Conservation (phyloP, 2,113 vertebrate species). For the Chauna torquata region DNA sequence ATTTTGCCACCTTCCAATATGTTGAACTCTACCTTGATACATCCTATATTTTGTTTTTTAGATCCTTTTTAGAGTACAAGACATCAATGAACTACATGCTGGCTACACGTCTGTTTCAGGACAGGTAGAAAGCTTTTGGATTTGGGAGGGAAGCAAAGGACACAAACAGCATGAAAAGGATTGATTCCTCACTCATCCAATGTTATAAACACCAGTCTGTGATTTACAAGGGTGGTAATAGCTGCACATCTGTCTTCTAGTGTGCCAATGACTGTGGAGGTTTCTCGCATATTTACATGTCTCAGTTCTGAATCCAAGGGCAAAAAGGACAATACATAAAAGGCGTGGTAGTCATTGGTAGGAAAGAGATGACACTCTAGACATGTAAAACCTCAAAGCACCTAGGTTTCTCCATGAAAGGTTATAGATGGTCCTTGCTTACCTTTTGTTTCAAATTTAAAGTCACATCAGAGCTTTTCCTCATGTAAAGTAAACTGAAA, state of each 20-base stretch:
- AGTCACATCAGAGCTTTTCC: not conserved
- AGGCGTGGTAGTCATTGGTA: not conserved
- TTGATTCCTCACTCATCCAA: not conserved
- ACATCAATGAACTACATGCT: slow-evolving; percentile 96
- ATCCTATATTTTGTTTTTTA: slow-evolving; percentile 17
- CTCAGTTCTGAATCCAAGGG: not conserved
- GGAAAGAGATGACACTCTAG: not conserved
- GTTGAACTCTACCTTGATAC: not conserved
- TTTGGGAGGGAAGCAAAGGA: not conserved
- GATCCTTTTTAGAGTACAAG: slow-evolving; percentile 91
- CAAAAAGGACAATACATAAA: not conserved
- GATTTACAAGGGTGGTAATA: not conserved
- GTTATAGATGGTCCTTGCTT: not conserved
- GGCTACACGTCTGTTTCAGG: slow-evolving; percentile 91
- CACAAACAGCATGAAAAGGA: not conserved
- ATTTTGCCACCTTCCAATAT: not conserved
- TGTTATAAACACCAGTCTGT: not conserved
- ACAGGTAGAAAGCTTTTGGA: slow-evolving; percentile 81
- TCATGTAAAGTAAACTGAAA: not conserved
- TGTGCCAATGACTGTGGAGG: not conserved
- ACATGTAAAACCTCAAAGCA: not conserved
- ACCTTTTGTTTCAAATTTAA: not conserved
- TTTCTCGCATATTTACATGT: not conserved
- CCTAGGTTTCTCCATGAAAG: not conserved
- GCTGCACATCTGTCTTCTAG: not conserved